Conservation (phyloP, 2,113 vertebrate genomes). For the Rhabdomys dilectus region DNA sequence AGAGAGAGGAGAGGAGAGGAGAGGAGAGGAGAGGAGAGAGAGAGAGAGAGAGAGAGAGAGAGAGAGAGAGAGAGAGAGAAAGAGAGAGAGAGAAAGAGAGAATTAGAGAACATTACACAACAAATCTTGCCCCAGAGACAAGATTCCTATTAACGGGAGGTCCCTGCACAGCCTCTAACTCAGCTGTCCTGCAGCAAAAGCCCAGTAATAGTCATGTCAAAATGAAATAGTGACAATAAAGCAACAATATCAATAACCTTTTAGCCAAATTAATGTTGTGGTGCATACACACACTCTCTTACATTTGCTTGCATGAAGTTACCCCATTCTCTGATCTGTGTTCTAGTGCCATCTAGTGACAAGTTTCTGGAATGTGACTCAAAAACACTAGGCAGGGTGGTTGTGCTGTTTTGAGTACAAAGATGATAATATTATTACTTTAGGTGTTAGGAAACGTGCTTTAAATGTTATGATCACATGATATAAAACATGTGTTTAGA, state of each 20-base stretch:
- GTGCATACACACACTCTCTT: not conserved
- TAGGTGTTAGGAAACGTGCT: not conserved
- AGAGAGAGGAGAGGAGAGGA: too few relatives aligned
- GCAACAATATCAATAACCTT: not conserved
- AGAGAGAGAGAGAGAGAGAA: too few relatives aligned
- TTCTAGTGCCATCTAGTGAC: not conserved
- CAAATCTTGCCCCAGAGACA: too few relatives aligned
- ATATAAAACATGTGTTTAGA: not conserved
- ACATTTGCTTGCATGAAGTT: not conserved
- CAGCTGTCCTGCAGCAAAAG: not conserved
- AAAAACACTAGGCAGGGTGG: not conserved
- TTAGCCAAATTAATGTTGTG: not conserved
- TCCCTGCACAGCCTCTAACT: not conserved
- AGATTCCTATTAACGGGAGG: not conserved
- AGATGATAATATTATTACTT: not conserved
- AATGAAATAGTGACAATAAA: not conserved
- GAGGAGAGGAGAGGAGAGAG: too few relatives aligned
- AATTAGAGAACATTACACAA: too few relatives aligned
- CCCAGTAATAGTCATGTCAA: not conserved
- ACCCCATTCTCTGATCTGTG: not conserved
- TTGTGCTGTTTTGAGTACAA: not conserved
- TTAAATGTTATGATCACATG: too few relatives aligned
- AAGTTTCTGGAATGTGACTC: not conserved
- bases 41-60: too few relatives aligned
- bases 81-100: too few relatives aligned